phyloP scores from a whole-genome alignment of 2,113 vertebrate species.

The Ardeotis arabs region DNA sequence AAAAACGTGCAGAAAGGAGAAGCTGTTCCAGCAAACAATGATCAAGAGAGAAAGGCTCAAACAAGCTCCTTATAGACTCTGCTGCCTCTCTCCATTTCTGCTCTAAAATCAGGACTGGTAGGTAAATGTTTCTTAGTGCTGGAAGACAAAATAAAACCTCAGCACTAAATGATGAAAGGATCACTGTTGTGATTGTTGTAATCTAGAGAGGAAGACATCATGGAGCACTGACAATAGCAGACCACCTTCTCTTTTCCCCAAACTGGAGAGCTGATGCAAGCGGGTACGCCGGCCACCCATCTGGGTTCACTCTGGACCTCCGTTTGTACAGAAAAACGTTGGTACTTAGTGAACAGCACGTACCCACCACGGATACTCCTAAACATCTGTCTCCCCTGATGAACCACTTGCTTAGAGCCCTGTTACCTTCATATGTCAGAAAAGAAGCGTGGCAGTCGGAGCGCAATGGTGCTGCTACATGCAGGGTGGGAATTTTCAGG shows the following conservation, averaged over 20 bases:
- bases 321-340: fast-evolving
- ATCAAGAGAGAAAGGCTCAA: not conserved
- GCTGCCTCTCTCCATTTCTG: not conserved
- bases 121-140: not conserved
- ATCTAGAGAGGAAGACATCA: not conserved
- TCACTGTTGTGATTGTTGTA: not conserved
- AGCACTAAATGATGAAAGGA: not conserved
- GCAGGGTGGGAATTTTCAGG: not conserved
- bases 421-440: not conserved
- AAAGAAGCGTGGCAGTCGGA: fast-evolving
- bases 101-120: not conserved
- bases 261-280: not conserved
- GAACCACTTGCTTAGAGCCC: not conserved
- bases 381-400: not conserved
- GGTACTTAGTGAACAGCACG: not conserved
- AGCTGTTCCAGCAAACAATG: not conserved
- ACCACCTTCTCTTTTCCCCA: not conserved
- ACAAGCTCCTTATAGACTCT: not conserved
- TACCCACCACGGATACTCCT: not conserved
- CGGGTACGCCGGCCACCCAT: fast-evolving
- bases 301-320: not conserved
- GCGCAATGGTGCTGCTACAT: not conserved
- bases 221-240: not conserved
- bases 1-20: not conserved
- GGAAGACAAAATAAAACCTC: not conserved